Evolutionary conservation across 1,140 invertebrate species (phyloP), one percentile per base, ranked within the genome.

Genomic region (Homarus americanus): DNA sequence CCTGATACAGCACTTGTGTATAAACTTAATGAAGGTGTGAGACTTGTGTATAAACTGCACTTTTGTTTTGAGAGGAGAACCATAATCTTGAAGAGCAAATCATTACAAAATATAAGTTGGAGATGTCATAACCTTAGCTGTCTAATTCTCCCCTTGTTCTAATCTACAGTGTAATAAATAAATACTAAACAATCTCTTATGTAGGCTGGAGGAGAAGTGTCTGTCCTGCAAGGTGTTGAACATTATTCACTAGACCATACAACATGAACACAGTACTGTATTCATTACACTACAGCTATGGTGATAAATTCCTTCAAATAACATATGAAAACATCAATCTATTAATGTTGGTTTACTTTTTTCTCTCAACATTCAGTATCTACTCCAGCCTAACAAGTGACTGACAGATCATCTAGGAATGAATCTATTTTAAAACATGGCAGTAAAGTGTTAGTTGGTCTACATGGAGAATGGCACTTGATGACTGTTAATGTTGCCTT

Each of bases 381-480:
- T 49, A 10, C 44, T 69, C 28, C 63, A 69, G 63, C 28, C n/a
- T 69, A 69, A 28, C 5, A 69, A 69, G 28, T 28, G 4, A 69
- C n/a, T 69, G n/a, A 5, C 63, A 69, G 5, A 69, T 7, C 28
- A 69, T 49, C 38, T 49, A 79, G 44, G 12, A 5, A 41, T 38
- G 28, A n/a, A 66, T 53, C 63, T 84, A 69, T 44, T n/a, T 72
- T 20, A 72, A 84, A 72, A 72, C 82, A 69, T 44, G 66, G 58
- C n/a, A 84, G 82, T 84, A 83, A 58, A 40, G 15, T 40, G 63
- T 41, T 66, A 84, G 38, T 41, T 84, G 72, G 36, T 28, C 63
- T 41, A 53, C 34, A 24, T 49, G 28, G 28, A 40, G 15, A 66
- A 84, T 84, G 82, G 82, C 82, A 84, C 82, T 41, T 84, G 20